phyloP scores from a whole-genome alignment of 1,140 invertebrate species.

The Drosophila yakuba region DNA sequence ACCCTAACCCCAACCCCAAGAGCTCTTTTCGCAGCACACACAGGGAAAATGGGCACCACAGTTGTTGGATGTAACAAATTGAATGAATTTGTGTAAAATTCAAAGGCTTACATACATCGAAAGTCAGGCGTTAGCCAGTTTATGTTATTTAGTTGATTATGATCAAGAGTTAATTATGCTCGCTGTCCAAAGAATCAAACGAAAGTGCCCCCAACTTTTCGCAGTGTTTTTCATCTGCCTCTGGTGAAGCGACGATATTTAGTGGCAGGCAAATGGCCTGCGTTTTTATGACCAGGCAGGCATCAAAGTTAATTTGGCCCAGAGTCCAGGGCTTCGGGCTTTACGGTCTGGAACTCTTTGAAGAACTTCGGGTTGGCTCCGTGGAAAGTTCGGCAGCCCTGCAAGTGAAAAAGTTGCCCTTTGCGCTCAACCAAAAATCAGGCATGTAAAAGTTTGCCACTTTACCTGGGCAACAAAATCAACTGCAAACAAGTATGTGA shows the following conservation, averaged over 20 bases:
- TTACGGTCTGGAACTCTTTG: slow-evolving; percentile 32
- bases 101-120: too few relatives aligned
- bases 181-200: too few relatives aligned
- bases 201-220: background rate
- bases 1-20: background rate
- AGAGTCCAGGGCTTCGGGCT: slow-evolving; percentile 33
- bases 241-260: slow-evolving; percentile 16
- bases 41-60: too few relatives aligned
- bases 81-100: too few relatives aligned
- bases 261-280: slow-evolving; percentile 35
- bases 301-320: slow-evolving; percentile 66
- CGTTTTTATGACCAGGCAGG: slow-evolving; percentile 37
- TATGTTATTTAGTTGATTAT: too few relatives aligned
- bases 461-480: slow-evolving; percentile 39
- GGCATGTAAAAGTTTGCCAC: slow-evolving; percentile 28
- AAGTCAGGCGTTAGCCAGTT: too few relatives aligned
- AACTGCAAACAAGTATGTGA: slow-evolving; percentile 35
- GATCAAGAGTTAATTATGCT: too few relatives aligned
- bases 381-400: slow-evolving; percentile 16
- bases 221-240: background rate
- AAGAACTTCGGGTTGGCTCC: slow-evolving; percentile 7
- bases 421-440: too few relatives aligned
- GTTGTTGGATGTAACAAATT: too few relatives aligned
- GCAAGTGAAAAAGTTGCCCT: slow-evolving; percentile 23
- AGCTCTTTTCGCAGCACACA: background rate